phyloP scores from a whole-genome alignment of 2,888 invertebrate genomes.

The Tupiocoris notatus region DNA sequence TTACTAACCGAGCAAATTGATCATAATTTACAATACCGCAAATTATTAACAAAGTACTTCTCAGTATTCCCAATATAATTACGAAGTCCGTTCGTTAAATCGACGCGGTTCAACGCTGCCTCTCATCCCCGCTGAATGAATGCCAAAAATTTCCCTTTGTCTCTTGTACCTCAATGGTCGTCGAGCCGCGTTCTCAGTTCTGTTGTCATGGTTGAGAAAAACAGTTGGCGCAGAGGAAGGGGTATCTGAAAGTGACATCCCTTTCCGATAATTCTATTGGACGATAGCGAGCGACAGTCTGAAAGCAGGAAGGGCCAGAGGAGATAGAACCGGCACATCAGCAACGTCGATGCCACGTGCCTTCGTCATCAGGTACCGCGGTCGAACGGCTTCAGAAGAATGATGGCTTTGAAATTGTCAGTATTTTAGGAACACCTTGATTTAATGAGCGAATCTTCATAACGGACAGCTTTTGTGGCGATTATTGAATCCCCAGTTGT shows the following conservation, averaged over 20 bases:
- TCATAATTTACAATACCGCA: no score
- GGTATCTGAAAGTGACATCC: slow-evolving; percentile 22
- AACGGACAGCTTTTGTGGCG: not conserved
- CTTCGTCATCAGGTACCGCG: not conserved
- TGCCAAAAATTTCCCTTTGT: slow-evolving; percentile 9
- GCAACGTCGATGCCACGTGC: not conserved
- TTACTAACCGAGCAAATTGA: no score
- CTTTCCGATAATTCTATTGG: slow-evolving; percentile 39
- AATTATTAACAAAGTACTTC: no score
- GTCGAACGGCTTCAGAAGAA: not conserved
- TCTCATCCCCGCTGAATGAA: not conserved
- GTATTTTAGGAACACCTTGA: not conserved
- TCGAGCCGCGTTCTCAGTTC: slow-evolving; percentile 7
- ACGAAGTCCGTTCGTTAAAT: no score
- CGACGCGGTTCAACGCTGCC: no score
- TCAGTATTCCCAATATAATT: no score
- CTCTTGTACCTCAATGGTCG: slow-evolving; percentile 16
- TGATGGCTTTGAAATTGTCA: not conserved
- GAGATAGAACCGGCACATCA: not conserved
- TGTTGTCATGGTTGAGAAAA: not conserved
- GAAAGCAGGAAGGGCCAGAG: not conserved
- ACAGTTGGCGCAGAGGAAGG: not conserved
- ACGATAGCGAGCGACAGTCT: slow-evolving; percentile 10
- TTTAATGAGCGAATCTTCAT: not conserved
- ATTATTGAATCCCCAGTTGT: not conserved